These are phyloP conservation scores for Cacoxenus indagator DNA, from an alignment of 2,888 invertebrate genomes.

Conservation along the genomic window DNA sequence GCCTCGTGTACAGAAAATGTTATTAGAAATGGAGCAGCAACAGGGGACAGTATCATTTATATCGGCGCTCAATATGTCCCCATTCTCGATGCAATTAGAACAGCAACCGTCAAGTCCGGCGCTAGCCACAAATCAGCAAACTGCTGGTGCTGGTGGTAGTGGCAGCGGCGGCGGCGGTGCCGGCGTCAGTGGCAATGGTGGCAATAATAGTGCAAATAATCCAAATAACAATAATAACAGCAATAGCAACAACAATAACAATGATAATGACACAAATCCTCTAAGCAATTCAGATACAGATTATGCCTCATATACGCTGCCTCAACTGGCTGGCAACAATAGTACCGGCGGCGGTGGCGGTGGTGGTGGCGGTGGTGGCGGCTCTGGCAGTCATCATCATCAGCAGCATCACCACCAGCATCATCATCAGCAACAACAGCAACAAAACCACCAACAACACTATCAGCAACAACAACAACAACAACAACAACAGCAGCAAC, in stretches of 20 bases:
- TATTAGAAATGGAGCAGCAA: constrained; percentile 89
- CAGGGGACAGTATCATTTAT: constrained; percentile 85
- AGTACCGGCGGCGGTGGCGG: constrained; percentile 31
- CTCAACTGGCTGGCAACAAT: constrained; percentile 46
- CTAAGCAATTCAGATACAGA: constrained; percentile 55
- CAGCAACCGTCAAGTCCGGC: constrained; percentile 78
- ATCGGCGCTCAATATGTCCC: constrained; percentile 91
- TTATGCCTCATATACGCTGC: constrained; percentile 61
- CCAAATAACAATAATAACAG: constrained; percentile 41
- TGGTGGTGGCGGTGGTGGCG: constrained; percentile 29
- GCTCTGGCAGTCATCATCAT: constrained; percentile 38
- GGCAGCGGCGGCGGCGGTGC: constrained; percentile 37
- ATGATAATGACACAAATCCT: constrained; percentile 52
- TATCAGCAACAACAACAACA: constrained; percentile 58
- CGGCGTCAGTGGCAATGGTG: constrained; percentile 40
- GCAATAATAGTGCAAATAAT: constrained; percentile 21
- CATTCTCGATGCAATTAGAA: constrained; percentile 83
- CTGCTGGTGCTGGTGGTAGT: too few relatives aligned
- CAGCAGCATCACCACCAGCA: constrained; percentile 47
- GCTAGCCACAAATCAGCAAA: constrained; percentile 60
- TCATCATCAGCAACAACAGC: constrained; percentile 59
- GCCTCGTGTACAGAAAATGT: constrained; percentile 71
- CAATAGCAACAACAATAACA: constrained; percentile 50
- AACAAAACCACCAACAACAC: constrained; percentile 52
- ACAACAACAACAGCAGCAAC: constrained; percentile 65